Percentiles rank a stretch among this genome's conserved stretches.
Conservation (phyloP, 2,113 vertebrate genomes). For the Lates calcarifer region DNA sequence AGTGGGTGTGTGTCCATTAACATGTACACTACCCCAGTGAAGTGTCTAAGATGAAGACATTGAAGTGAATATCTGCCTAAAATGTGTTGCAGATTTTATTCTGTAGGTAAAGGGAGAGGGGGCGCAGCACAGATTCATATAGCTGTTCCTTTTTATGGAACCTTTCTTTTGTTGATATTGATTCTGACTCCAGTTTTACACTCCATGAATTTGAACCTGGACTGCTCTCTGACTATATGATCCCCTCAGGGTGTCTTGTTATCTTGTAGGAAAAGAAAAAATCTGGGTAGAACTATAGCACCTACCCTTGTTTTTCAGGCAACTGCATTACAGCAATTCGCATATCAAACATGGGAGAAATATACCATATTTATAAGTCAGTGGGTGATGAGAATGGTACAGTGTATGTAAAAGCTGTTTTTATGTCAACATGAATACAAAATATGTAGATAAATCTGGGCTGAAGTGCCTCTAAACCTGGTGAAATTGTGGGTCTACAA, state of each 20-base stretch:
- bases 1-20: neutral
- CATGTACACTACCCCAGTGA: neutral
- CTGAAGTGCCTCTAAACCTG: neutral
- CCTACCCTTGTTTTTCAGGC: neutral
- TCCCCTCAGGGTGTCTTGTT: constrained; percentile 60
- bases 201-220: constrained; percentile 49
- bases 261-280: constrained; percentile 23
- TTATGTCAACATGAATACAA: neutral
- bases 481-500: neutral
- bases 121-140: constrained; percentile 19
- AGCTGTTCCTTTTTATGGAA: constrained; percentile 42
- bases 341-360: neutral
- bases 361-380: neutral
- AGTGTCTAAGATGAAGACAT: neutral
- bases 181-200: constrained; percentile 66
- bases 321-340: neutral
- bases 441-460: neutral
- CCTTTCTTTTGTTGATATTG: constrained; percentile 62
- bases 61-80: neutral
- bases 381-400: neutral
- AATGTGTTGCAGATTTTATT: neutral
- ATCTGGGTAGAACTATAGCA: neutral
- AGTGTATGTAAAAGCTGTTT: neutral
- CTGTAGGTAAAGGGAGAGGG: constrained; percentile 15
- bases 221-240: constrained; percentile 37